Percentiles rank a stretch among this genome's conserved stretches.
Conservation (phyloP, 2,113 vertebrate species). For the Cynopterus brachyotis region DNA sequence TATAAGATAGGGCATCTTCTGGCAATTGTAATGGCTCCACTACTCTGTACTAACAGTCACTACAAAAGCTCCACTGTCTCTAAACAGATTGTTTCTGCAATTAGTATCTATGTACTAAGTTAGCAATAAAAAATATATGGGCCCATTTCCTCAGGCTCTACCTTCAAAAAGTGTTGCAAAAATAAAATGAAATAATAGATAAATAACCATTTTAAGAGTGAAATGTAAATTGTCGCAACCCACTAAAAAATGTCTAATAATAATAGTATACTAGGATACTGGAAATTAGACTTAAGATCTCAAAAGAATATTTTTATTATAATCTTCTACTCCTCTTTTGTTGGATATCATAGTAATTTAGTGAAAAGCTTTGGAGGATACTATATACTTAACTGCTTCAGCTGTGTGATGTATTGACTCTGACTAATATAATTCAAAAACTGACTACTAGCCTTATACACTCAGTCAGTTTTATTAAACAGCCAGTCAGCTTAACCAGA, state of each 20-base stretch:
- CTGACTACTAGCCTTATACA: not conserved
- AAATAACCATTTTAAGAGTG: not conserved
- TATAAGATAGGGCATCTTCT: not conserved
- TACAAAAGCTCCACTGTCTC: not conserved
- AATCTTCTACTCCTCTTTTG: not conserved
- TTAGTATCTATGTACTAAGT: constrained; percentile 69
- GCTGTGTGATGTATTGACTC: not conserved
- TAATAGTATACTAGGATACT: not conserved
- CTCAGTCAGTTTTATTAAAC: not conserved
- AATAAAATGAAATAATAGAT: constrained; percentile 45
- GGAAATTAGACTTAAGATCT: not conserved
- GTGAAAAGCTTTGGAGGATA: not conserved
- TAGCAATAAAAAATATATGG: constrained; percentile 64
- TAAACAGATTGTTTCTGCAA: constrained; percentile 57
- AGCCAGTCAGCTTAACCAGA: not conserved
- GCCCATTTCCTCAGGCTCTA: constrained; percentile 41
- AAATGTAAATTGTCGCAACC: not conserved
- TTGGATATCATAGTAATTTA: not conserved
- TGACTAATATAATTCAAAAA: not conserved
- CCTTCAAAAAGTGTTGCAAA: constrained; percentile 43
- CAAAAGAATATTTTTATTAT: not conserved
- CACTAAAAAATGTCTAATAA: not conserved
- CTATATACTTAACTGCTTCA: not conserved
- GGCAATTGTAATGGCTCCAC: not conserved
- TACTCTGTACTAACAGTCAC: not conserved